Percentiles rank a stretch among this genome's conserved stretches.
Conservation (phyloP, 1,140 invertebrate species). For the Venustaconcha ellipsiformis region DNA sequence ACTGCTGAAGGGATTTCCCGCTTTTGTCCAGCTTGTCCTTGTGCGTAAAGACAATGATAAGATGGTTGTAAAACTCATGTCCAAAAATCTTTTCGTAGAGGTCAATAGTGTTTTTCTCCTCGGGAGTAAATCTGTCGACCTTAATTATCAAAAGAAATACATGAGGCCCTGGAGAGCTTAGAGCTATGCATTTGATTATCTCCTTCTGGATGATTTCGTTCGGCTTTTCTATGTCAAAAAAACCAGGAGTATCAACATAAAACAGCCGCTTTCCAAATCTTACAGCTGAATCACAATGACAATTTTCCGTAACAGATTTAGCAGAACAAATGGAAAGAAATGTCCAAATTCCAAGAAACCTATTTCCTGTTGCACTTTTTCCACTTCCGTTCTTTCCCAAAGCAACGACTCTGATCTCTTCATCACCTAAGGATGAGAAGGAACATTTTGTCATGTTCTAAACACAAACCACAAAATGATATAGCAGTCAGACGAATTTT, state of each 20-base stretch:
- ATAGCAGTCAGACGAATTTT: too few species aligned
- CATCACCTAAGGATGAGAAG: not conserved
- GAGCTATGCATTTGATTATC: slow-evolving; percentile 3
- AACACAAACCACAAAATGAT: too few species aligned
- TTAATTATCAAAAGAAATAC: slow-evolving; percentile 6
- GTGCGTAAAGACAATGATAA: slow-evolving; percentile 8
- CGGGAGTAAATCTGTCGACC: too few species aligned
- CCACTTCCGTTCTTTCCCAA: slow-evolving; percentile 27
- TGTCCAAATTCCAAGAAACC: slow-evolving; percentile 8
- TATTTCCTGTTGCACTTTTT: slow-evolving; percentile 30
- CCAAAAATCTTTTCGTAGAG: not conserved
- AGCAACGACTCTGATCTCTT: slow-evolving; percentile 16
- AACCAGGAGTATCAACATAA: slow-evolving; percentile 13
- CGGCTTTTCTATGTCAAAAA: slow-evolving; percentile 10
- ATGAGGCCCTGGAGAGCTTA: slow-evolving; percentile 8
- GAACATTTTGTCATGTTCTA: too few species aligned
- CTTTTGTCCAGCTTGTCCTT: slow-evolving; percentile 6
- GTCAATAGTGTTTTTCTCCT: not conserved
- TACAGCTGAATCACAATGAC: not conserved
- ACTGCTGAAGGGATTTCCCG: not conserved
- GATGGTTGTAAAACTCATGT: slow-evolving; percentile 1
- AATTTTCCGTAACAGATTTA: slow-evolving; percentile 12
- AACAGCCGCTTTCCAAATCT: not conserved
- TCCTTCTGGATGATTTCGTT: slow-evolving; percentile 7
- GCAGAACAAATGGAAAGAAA: not conserved